Evolutionary conservation across 2,797 vertebrate species (phyloP), one percentile per base, ranked within the genome.

Genomic region (Oreochromis mossambicus): DNA sequence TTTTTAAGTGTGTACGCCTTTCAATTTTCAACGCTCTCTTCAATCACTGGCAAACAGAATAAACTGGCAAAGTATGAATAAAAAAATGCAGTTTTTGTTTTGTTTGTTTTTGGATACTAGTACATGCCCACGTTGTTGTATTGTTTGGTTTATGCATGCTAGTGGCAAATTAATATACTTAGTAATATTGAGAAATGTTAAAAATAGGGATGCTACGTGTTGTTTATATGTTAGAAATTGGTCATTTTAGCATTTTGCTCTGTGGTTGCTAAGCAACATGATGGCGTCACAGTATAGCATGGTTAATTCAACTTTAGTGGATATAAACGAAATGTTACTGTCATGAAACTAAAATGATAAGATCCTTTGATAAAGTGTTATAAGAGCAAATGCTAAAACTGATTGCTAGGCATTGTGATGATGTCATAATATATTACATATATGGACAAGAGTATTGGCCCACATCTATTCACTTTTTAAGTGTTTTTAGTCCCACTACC

Each of bases 321-420:
- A 8, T 9, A 66, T 66, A 38, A 66, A 41, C 0, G 0, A 41
- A 14, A 66, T 66, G 36, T 66, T 21, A 0, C 1, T 66, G 34
- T 8, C 34, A 38, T 66, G 34, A 41, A 66, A 13, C n/a, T 66
- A 24, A 41, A 41, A 36, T 38, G 32, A 0, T 9, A 41, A 1
- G 4, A 66, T 66, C 34, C n/a, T 21, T 66, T 38, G 14, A 66
- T 41, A 3, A 46, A 13, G 12, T 19, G 15, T 48, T 17, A 17
- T 17, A 48, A 6, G 15, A 15, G 7, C 21, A 70, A 70, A 43
- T 43, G 13, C 66, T 70, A 70, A 70, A 17, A 17, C 7, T 4
- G 63, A 15, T 68, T 68, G 21, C 38, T 43, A 6, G 63, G 3
- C 66, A 17, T 15, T 41, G 36, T 9, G 7, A 66, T 5, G 1